Evolutionary conservation across 2,888 invertebrate species (phyloP).

Genomic region (Euphydryas editha): DNA sequence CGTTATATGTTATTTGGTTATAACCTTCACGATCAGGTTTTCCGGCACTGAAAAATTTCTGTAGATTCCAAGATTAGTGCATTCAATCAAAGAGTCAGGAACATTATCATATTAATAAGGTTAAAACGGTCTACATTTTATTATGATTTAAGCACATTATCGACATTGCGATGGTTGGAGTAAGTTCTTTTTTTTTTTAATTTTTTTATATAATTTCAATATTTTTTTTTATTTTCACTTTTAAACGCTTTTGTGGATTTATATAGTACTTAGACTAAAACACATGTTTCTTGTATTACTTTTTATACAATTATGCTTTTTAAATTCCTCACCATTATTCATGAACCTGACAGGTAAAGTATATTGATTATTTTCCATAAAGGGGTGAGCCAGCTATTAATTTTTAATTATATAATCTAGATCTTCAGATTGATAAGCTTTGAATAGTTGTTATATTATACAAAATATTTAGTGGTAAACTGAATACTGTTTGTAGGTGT

Average conservation of each 20-base stretch:
- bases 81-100: not conserved
- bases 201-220: not conserved
- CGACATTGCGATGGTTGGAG: not conserved
- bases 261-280: not conserved
- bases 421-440: not conserved
- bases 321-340: not conserved
- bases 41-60: not conserved
- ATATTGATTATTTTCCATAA: not conserved
- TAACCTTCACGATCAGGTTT: not conserved
- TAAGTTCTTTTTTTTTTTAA: not conserved
- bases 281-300: not conserved
- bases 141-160: not conserved
- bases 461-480: too few species aligned
- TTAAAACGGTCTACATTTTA: not conserved
- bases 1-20: too few species aligned
- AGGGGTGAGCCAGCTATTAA: not conserved
- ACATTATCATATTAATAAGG: not conserved
- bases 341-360: constrained; percentile 3
- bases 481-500: too few species aligned
- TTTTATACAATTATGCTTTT: not conserved
- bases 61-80: not conserved
- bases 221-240: constrained; percentile 11
- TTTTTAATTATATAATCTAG: not conserved
- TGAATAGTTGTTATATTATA: too few species aligned
- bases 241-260: not conserved